Percentiles rank a stretch among this genome's conserved stretches.
Conservation (phyloP, 2,113 vertebrate genomes). For the Craseonycteris thonglongyai region DNA sequence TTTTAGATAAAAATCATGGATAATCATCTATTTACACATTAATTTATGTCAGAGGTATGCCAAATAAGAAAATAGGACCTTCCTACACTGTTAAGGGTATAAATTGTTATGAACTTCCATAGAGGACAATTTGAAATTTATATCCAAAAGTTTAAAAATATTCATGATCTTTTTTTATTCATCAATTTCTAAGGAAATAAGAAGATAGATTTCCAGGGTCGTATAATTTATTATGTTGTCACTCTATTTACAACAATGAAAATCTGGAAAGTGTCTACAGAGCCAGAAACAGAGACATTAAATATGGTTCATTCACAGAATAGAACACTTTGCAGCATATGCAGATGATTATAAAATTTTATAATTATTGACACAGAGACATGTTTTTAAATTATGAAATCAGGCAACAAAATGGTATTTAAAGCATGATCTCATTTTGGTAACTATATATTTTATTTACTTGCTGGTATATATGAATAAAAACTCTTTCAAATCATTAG, state of each 20-base stretch:
- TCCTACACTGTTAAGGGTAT: background rate
- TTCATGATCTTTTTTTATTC: background rate
- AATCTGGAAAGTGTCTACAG: background rate
- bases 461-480: background rate
- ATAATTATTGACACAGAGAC: background rate
- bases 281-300: background rate
- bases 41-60: background rate
- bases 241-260: background rate
- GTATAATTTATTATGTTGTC: background rate
- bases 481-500: background rate
- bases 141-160: conserved; percentile 17
- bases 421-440: background rate
- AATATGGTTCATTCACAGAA: background rate
- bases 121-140: background rate
- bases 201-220: background rate
- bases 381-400: background rate
- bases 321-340: background rate
- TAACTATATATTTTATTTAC: background rate
- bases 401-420: background rate
- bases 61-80: background rate
- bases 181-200: background rate
- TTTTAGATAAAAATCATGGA: conserved; percentile 3
- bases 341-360: background rate
- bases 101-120: background rate
- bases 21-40: background rate